Evolutionary conservation across 2,888 invertebrate genomes (phyloP).

Genomic region (Epiblema foenella): DNA sequence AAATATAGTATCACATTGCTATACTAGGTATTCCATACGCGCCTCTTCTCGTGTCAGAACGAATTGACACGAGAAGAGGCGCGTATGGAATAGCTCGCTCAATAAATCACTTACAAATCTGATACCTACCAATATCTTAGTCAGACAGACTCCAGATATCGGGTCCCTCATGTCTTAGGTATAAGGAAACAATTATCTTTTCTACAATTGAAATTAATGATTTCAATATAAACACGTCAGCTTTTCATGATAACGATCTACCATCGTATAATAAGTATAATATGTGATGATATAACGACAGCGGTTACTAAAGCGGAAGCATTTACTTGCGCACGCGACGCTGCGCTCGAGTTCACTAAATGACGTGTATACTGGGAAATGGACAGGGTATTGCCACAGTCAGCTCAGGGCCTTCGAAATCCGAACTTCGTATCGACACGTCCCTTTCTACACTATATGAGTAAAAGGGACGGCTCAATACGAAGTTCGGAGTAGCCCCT

Average conservation of each 20-base stretch:
- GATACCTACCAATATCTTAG: background rate
- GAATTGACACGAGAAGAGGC: no score
- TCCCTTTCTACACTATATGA: no score
- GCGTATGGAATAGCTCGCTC: no score
- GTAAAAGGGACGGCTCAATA: no score
- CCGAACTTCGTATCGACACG: no score
- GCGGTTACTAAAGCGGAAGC: constrained; percentile 25
- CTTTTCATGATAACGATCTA: background rate
- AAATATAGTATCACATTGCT: no score
- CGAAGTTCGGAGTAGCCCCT: no score
- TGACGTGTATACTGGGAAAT: constrained; percentile 12
- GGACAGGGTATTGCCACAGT: background rate
- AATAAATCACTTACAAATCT: background rate
- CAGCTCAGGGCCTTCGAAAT: no score
- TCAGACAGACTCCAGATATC: background rate
- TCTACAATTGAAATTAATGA: background rate
- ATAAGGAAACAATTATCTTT: background rate
- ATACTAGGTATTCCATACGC: no score
- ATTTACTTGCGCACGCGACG: constrained; percentile 29
- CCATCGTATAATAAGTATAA: constrained; percentile 21
- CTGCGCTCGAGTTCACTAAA: constrained; percentile 29
- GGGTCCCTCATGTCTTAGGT: background rate
- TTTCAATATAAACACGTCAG: background rate
- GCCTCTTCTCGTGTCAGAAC: no score
- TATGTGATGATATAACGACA: constrained; percentile 23